These are phyloP conservation scores for Drosophila mettleri DNA, from an alignment of 2,888 invertebrate genomes.

Conservation along the genomic window DNA sequence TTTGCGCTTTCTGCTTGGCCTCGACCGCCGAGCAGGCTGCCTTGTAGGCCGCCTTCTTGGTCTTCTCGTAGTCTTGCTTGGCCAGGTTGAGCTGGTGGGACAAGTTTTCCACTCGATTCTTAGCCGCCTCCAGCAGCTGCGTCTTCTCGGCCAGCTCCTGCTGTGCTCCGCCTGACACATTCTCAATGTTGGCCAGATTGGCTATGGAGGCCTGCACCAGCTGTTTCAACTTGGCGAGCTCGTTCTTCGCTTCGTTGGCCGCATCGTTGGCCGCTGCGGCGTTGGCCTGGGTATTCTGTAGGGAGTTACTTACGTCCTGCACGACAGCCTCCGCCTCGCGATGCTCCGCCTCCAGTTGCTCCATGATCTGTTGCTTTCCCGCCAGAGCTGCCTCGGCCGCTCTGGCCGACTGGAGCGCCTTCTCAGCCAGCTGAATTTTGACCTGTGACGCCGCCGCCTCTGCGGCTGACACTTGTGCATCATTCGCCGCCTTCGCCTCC, in stretches of 20 bases:
- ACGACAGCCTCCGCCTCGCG: conserved; percentile 89
- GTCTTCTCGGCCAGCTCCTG: conserved; percentile 88
- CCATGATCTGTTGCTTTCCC: conserved; percentile 89
- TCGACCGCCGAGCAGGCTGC: conserved; percentile 89
- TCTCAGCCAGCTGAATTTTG: conserved; percentile 90
- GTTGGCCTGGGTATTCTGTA: conserved; percentile 88
- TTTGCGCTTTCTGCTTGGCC: conserved; percentile 86
- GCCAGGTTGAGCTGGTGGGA: conserved; percentile 88
- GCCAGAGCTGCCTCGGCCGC: conserved; percentile 90
- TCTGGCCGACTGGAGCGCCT: conserved; percentile 89
- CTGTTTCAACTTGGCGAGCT: conserved; percentile 85
- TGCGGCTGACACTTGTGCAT: conserved; percentile 90
- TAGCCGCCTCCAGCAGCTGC: conserved; percentile 89
- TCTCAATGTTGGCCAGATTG: conserved; percentile 88
- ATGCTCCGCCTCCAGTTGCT: conserved; percentile 89
- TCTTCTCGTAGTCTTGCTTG: conserved; percentile 88
- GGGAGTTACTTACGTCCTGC: conserved; percentile 87
- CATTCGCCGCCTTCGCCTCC: conserved; percentile 89
- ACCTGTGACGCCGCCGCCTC: conserved; percentile 90
- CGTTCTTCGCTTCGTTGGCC: conserved; percentile 87
- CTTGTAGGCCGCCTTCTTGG: conserved; percentile 89
- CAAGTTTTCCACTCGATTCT: conserved; percentile 88
- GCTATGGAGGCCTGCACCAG: conserved; percentile 86
- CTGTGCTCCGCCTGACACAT: conserved; percentile 87
- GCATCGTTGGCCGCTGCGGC: conserved; percentile 88